A percentile compares a stretch with the other conserved stretches of the same genome.
phyloP scores from a whole-genome alignment of 1,140 invertebrate species.

The Eriocheir sinensis region DNA sequence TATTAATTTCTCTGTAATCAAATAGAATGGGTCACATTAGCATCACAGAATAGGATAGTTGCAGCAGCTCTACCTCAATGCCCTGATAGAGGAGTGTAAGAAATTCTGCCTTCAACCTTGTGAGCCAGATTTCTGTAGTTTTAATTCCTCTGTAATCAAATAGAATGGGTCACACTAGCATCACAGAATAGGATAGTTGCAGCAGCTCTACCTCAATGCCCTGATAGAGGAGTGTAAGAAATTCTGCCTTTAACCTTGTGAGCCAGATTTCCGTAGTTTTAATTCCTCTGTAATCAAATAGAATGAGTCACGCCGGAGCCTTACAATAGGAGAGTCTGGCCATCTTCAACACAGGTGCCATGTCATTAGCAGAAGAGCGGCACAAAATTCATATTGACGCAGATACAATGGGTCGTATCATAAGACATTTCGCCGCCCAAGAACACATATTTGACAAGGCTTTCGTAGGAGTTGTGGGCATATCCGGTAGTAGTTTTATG shows the following conservation, averaged over 20 bases:
- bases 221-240: slow-evolving; percentile 94
- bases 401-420: too few relatives aligned
- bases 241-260: slow-evolving; percentile 82
- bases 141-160: not conserved
- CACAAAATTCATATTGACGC: too few relatives aligned
- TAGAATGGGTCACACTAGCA: not conserved
- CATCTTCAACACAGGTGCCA: too few relatives aligned
- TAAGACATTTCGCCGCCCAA: too few relatives aligned
- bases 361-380: too few relatives aligned
- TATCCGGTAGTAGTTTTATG: too few relatives aligned
- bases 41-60: not conserved
- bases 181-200: too few relatives aligned
- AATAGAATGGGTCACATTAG: not conserved
- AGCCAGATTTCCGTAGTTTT: slow-evolving; percentile 32
- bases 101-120: slow-evolving; percentile 84
- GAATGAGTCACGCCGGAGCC: not conserved
- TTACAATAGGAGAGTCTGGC: too few relatives aligned
- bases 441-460: too few relatives aligned
- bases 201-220: slow-evolving; percentile 91
- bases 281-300: not conserved
- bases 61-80: slow-evolving; percentile 91
- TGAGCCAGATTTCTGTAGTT: slow-evolving; percentile 49
- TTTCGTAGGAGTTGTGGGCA: too few relatives aligned
- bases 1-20: not conserved
- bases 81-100: slow-evolving; percentile 92